Conservation (phyloP, 1,140 invertebrate species). For the Drosophila navojoa region DNA sequence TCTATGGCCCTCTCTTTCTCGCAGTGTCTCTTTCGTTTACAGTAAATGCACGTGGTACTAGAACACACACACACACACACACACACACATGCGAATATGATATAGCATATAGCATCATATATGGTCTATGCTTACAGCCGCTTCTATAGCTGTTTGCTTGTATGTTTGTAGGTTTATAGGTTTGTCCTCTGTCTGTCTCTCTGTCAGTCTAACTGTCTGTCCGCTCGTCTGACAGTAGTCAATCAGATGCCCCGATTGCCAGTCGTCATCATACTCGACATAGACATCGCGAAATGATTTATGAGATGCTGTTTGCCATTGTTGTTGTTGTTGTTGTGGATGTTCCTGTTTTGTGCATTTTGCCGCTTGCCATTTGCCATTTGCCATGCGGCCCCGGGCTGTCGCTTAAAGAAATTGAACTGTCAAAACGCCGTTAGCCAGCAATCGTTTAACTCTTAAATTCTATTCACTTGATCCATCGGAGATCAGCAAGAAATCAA, state of each 20-base stretch:
- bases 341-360: constrained; percentile 21
- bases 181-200: constrained; percentile 30
- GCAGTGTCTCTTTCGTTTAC: constrained; percentile 46
- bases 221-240: constrained; percentile 67
- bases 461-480: constrained; percentile 25
- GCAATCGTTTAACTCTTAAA: constrained; percentile 62
- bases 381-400: constrained; percentile 1
- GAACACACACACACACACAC: constrained; percentile 21
- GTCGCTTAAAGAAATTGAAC: constrained; percentile 67
- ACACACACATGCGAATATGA: constrained; percentile 23
- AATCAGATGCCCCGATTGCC: constrained; percentile 75
- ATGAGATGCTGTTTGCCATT: constrained; percentile 58
- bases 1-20: constrained; percentile 12
- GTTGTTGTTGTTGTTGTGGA: constrained; percentile 17
- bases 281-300: constrained; percentile 77
- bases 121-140: constrained; percentile 39
- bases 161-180: constrained; percentile 27
- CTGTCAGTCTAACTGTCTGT: constrained; percentile 8
- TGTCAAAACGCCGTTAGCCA: constrained; percentile 62
- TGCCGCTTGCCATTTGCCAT: constrained; percentile 27
- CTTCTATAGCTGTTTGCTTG: constrained; percentile 25
- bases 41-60: constrained; percentile 56
- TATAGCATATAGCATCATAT: constrained; percentile 37
- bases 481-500: constrained; percentile 24
- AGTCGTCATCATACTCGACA: constrained; percentile 78